Percentiles rank a stretch among this genome's conserved stretches.
phyloP scores from a whole-genome alignment of 2,797 vertebrate species.

The Sebastes cheni region DNA sequence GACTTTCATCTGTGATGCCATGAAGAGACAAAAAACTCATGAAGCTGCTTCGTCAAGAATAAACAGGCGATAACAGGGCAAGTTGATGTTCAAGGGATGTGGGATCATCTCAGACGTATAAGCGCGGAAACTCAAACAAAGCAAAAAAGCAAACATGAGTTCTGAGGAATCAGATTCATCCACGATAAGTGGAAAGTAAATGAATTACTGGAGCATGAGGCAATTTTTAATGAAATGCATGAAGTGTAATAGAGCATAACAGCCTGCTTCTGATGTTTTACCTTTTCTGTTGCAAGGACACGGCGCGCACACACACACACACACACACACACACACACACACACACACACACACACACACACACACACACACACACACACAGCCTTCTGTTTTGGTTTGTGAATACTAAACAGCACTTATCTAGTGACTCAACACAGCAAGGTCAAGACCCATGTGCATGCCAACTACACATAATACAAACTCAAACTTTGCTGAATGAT shows the following conservation, averaged over 20 bases:
- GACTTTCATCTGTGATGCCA: not conserved
- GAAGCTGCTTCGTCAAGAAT: not conserved
- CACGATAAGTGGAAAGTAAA: not conserved
- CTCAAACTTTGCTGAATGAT: not conserved
- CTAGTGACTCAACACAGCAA: conserved; percentile 57
- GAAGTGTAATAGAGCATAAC: not conserved
- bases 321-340: conserved; percentile 1
- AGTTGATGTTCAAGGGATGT: not conserved
- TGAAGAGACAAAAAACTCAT: not conserved
- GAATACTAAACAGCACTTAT: conserved; percentile 60
- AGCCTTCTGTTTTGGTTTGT: conserved; percentile 56
- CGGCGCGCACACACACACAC: not conserved
- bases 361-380: conserved; percentile 5
- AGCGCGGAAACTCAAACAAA: conserved; percentile 3
- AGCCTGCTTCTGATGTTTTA: not conserved
- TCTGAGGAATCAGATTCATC: not conserved
- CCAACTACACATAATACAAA: not conserved
- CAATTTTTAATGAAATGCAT: not conserved
- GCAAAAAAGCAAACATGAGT: not conserved
- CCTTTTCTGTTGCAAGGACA: conserved; percentile 28
- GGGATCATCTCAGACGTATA: not conserved
- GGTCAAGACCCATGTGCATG: conserved; percentile 36
- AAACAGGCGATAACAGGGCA: not conserved
- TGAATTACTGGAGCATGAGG: not conserved
- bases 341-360: not conserved